Evolutionary conservation across 1,140 invertebrate species (phyloP).

Genomic region (Metopolophium dirhodum): DNA sequence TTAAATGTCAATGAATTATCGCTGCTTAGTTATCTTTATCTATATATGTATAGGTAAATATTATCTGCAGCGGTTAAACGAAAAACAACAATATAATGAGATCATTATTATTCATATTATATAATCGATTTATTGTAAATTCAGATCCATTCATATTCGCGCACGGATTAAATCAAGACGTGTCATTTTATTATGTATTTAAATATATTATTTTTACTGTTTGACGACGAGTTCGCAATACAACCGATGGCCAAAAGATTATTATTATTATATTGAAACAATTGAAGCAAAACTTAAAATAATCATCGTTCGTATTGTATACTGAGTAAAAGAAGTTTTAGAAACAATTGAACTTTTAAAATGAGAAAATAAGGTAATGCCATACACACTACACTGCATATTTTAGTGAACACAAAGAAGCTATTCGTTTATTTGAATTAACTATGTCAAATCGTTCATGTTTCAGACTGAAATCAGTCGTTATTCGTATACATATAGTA

Average conservation of each 20-base stretch:
- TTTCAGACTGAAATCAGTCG: neutral
- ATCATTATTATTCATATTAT: neutral
- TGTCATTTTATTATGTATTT: neutral
- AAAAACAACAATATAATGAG: neutral
- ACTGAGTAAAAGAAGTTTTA: neutral
- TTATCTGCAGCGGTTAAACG: neutral
- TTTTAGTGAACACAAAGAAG: neutral
- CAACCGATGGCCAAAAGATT: neutral
- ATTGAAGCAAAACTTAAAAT: neutral
- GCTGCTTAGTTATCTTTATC: too few species aligned
- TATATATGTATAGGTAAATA: neutral
- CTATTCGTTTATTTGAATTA: neutral
- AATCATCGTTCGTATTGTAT: neutral
- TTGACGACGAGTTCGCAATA: neutral
- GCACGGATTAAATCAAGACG: neutral
- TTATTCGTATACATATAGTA: too few species aligned
- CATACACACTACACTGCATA: neutral
- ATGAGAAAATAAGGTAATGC: neutral
- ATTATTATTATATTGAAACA: neutral
- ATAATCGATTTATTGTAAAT: neutral
- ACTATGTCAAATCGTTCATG: neutral
- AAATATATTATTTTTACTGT: neutral
- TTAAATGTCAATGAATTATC: too few species aligned
- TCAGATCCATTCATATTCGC: neutral
- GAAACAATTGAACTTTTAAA: neutral